Base-by-base conservation (phyloP, 2,113 vertebrate genomes). In the Daphoenositta chrysoptera region DNA sequence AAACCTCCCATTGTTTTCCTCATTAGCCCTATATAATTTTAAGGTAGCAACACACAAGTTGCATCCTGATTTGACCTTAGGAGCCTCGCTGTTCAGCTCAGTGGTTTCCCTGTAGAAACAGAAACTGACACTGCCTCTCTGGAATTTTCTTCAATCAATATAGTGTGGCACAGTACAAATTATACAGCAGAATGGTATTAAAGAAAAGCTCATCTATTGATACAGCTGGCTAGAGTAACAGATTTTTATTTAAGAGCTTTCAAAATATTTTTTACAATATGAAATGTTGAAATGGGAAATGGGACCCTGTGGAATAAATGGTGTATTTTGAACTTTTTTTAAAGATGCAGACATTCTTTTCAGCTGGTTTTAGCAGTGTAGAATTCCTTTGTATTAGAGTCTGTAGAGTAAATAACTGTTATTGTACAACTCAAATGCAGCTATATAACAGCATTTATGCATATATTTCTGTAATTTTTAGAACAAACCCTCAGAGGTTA, bases 1-100 rank as follows among this genome's bases (percentile, higher is more conserved):
- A 85, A 90, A 83, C n/a, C 31, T 70, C 9, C 19, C 2, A 2
- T 82, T 73, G 47, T 87, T 92, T 86, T 84, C 10, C 30, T 60
- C 31, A 47, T 76, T 83, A 84, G 33, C 22, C 28, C 44, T 77
- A n/a, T 65, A 21, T 65, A 84, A 56, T 96, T 97, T 95, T 85
- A 83, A 91, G 37, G 47, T 30, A 77, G 79, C 83, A 83, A 26
- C 69, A 37, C 60, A 84, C 51, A 71, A 87, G 73, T 57, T 81
- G 93, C 54, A 81, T 96, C 97, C 98, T 97, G 97, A 94, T 98
- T 95, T 98, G 98, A 98, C 98, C 98, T 98, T 98, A 94, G 39
- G 93, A 97, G 94, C 97, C 97, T 98, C n/a, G 7, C 97, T 96
- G 96, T 86, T 98, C 98, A 98, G 97, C 98, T 98, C 96, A 96